phyloP scores from a whole-genome alignment of 2,113 vertebrate species.

The Ochotona princeps region DNA sequence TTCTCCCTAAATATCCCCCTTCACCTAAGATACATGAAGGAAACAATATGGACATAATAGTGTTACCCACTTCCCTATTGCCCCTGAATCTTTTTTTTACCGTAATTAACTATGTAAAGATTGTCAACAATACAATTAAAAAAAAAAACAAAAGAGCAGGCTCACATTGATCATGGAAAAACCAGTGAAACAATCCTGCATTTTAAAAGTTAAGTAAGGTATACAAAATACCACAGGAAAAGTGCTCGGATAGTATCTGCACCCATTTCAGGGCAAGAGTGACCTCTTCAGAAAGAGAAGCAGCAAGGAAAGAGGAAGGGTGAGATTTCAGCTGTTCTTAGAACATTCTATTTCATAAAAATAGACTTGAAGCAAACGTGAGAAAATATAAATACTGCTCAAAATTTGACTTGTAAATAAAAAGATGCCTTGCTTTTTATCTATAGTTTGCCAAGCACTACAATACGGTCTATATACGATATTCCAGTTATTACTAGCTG shows the following conservation, averaged over 20 bases:
- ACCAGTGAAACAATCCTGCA: background rate
- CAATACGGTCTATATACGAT: background rate
- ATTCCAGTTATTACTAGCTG: constrained; percentile 29
- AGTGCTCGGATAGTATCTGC: background rate
- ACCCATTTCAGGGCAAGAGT: background rate
- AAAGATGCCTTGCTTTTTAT: background rate
- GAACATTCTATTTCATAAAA: constrained; percentile 23
- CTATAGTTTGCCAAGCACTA: constrained; percentile 34
- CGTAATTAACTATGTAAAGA: no score
- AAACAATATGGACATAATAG: no score
- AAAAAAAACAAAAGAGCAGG: background rate
- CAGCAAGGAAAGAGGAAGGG: background rate
- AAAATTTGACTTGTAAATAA: constrained; percentile 16
- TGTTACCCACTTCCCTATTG: no score
- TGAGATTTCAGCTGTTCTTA: background rate
- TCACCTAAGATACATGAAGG: no score
- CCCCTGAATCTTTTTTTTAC: no score
- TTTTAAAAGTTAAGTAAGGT: background rate
- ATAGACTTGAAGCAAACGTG: background rate
- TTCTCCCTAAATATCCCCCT: no score
- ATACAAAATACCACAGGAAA: background rate
- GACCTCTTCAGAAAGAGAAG: background rate
- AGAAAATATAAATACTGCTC: constrained; percentile 26
- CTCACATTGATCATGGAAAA: background rate
- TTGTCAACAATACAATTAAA: no score